These are phyloP conservation scores for Drosophila leontia DNA, from an alignment of 1,140 invertebrate genomes.

Conservation along the genomic window DNA sequence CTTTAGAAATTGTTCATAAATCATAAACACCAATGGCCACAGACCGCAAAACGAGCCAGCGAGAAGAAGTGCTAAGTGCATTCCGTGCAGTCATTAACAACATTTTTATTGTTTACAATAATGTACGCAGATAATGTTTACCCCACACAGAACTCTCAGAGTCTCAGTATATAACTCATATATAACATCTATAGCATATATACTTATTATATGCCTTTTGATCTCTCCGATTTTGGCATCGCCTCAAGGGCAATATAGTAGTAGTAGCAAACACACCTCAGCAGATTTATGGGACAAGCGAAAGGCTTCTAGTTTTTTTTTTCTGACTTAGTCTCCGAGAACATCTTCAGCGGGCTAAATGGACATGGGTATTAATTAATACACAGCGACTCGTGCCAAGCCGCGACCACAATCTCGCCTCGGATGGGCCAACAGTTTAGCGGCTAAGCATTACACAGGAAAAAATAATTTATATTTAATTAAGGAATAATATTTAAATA, in stretches of 20 bases:
- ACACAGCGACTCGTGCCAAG: constrained; percentile 75
- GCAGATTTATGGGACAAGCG: constrained; percentile 35
- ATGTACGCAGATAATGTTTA: constrained; percentile 26
- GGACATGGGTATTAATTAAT: constrained; percentile 70
- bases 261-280: background rate
- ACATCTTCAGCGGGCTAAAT: constrained; percentile 49
- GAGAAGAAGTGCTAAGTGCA: constrained; percentile 76
- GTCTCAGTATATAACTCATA: background rate
- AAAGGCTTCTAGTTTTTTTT: constrained; percentile 68
- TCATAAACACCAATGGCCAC: constrained; percentile 61
- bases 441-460: constrained; percentile 3
- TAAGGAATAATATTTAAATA: background rate
- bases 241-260: constrained; percentile 56
- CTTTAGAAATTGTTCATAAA: constrained; percentile 84
- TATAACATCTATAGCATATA: background rate
- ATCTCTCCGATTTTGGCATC: constrained; percentile 62
- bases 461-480: background rate
- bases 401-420: constrained; percentile 38
- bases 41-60: constrained; percentile 50
- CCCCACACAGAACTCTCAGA: constrained; percentile 28
- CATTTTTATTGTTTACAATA: constrained; percentile 64
- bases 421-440: constrained; percentile 46
- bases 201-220: constrained; percentile 34
- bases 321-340: constrained; percentile 33
- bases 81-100: constrained; percentile 64